Evolutionary conservation across 2,888 invertebrate genomes (phyloP), one percentile per base, ranked within the genome.

Genomic region (Horisme vitalbata): DNA sequence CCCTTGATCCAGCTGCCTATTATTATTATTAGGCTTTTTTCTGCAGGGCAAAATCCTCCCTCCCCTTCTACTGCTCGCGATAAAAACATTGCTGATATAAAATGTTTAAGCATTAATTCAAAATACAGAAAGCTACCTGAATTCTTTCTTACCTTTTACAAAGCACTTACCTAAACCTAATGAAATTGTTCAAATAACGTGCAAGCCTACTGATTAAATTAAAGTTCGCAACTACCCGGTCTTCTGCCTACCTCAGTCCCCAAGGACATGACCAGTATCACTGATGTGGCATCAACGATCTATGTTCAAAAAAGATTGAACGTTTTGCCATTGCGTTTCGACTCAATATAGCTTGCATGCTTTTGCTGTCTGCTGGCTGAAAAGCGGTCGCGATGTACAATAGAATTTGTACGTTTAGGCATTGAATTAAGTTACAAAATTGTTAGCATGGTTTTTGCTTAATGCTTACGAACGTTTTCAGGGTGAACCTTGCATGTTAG

Each of bases 201-300:
- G 31, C 38, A 38, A 38, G 44, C 48, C 48, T 45, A 30, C 28
- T 44, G 48, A 49, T 49, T 44, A 44, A 49, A 49, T 49, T 49
- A 49, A 44, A 49, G 44, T 44, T 44, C 37, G 31, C 35, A 39
- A 34, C 43, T 39, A 43, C 41, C 37, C 11, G 48, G 38, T 41
- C 38, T 38, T 43, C 37, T 43, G 41, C 41, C 48, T 44, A 44
- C 48, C 43, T 39, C 31, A 27, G 18, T 39, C 44, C 48, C 48
- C 31, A 35, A 44, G 30, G 38, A 57, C 62, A 50, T 59, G 57
- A 63, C 56, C 59, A 41, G 31, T 23, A n/a, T 41, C 41, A 33
- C 39, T 23, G 20, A 7, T 8, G 24, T 15, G 23, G 23, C 12
- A 24, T 15, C 24, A 27, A 2, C n/a, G 4, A 7, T 34, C 18